Conservation (phyloP, 2,888 invertebrate genomes). For the Phyto melanocephala region DNA sequence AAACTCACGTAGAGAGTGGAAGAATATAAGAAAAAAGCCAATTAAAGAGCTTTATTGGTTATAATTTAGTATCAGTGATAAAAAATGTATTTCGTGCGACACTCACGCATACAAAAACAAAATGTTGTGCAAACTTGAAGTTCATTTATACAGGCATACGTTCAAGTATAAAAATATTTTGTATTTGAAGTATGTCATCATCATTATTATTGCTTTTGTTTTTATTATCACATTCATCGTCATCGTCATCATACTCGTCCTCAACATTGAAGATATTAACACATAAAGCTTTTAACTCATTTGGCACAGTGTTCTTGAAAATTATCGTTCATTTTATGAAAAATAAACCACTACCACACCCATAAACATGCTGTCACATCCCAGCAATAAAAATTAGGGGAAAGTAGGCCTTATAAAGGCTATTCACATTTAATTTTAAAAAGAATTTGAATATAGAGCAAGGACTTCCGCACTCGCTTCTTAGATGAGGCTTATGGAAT, state of each 20-base stretch:
- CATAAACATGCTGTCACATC: conserved; percentile 12
- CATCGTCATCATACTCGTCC: conserved; percentile 13
- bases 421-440: too few relatives aligned
- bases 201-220: conserved; percentile 39
- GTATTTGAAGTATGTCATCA: conserved; percentile 60
- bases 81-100: conserved; percentile 20
- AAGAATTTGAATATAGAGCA: too few relatives aligned
- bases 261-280: conserved; percentile 52
- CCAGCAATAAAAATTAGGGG: too few relatives aligned
- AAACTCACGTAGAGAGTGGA: too few relatives aligned
- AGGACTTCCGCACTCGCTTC: too few relatives aligned
- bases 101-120: conserved; percentile 5
- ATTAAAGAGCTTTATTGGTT: conserved; percentile 64
- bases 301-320: background rate
- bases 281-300: conserved; percentile 60
- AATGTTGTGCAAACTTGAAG: conserved; percentile 8
- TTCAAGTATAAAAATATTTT: conserved; percentile 27
- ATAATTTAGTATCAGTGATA: conserved; percentile 54
- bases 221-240: background rate
- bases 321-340: background rate
- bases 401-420: too few relatives aligned
- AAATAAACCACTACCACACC: conserved; percentile 5
- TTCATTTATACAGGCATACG: conserved; percentile 13
- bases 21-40: conserved; percentile 41
- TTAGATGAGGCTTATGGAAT: too few relatives aligned